These are phyloP conservation scores for Diorhabda elongata DNA, from an alignment of 1,140 invertebrate genomes.

Conservation along the genomic window DNA sequence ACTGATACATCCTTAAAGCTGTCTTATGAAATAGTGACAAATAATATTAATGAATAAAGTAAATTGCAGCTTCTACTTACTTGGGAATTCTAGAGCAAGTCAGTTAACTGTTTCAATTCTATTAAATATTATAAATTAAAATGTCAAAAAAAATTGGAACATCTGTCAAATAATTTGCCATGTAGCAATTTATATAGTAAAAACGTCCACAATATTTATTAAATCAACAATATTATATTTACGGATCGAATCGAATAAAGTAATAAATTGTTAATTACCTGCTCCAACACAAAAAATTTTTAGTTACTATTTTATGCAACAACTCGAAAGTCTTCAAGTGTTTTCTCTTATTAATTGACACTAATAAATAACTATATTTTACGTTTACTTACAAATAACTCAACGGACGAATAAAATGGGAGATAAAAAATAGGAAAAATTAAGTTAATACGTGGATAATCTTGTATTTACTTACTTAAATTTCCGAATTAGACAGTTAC, in stretches of 20 bases:
- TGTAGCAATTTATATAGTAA: conserved; percentile 14
- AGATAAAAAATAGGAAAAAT: conserved; percentile 28
- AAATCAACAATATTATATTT: not conserved
- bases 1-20: not conserved
- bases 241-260: not conserved
- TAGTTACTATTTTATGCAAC: conserved; percentile 34
- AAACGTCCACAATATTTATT: not conserved
- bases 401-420: conserved; percentile 18
- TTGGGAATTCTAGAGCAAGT: not conserved
- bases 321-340: conserved; percentile 18
- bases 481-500: conserved; percentile 42
- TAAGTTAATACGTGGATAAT: conserved; percentile 31
- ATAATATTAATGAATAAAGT: not conserved
- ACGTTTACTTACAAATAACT: conserved; percentile 33
- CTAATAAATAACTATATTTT: conserved; percentile 12
- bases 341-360: conserved; percentile 8
- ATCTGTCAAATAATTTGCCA: conserved; percentile 40
- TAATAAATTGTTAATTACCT: conserved; percentile 4
- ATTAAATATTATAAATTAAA: conserved; percentile 21
- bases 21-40: too few species aligned
- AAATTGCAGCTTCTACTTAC: not conserved
- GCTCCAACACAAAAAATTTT: conserved; percentile 22
- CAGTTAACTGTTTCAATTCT: conserved; percentile 14
- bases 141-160: conserved; percentile 37
- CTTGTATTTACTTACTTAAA: conserved; percentile 42